phyloP scores from a whole-genome alignment of 1,140 invertebrate species.

The Caenorhabditis latens region DNA sequence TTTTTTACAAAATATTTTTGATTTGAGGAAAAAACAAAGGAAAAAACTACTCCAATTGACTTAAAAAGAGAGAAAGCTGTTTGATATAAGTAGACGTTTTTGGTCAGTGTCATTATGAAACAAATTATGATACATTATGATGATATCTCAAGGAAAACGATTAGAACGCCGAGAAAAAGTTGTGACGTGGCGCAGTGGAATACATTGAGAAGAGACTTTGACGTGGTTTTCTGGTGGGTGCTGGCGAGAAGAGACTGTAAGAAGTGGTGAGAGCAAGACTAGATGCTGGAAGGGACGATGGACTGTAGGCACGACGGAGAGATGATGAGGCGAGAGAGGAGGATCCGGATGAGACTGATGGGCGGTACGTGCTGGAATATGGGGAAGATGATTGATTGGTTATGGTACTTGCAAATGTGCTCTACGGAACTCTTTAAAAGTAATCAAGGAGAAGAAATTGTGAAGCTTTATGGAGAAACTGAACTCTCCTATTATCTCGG shows the following conservation, averaged over 20 bases:
- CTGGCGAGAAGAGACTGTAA: slow-evolving; percentile 62
- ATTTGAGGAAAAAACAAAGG: no score
- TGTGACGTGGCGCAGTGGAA: slow-evolving; percentile 59
- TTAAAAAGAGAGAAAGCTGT: background rate
- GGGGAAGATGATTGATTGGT: background rate
- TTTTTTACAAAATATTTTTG: background rate
- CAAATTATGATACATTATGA: slow-evolving; percentile 27
- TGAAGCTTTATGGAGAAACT: no score
- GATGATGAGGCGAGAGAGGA: slow-evolving; percentile 53
- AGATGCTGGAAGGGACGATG: slow-evolving; percentile 41
- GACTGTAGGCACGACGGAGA: slow-evolving; percentile 55
- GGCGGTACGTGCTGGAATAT: slow-evolving; percentile 57
- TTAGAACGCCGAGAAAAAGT: slow-evolving; percentile 62
- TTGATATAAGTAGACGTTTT: background rate
- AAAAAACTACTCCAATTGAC: background rate
- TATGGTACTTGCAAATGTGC: slow-evolving; percentile 4
- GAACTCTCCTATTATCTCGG: no score
- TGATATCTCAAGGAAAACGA: background rate
- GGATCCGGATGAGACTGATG: background rate
- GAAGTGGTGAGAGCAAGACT: slow-evolving; percentile 58
- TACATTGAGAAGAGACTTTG: slow-evolving; percentile 70
- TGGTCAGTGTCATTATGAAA: background rate
- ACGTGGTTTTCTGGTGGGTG: slow-evolving; percentile 77
- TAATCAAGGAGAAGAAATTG: no score
- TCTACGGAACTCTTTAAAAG: background rate